phyloP scores from a whole-genome alignment of 2,113 vertebrate species.

The Pogona vitticeps region DNA sequence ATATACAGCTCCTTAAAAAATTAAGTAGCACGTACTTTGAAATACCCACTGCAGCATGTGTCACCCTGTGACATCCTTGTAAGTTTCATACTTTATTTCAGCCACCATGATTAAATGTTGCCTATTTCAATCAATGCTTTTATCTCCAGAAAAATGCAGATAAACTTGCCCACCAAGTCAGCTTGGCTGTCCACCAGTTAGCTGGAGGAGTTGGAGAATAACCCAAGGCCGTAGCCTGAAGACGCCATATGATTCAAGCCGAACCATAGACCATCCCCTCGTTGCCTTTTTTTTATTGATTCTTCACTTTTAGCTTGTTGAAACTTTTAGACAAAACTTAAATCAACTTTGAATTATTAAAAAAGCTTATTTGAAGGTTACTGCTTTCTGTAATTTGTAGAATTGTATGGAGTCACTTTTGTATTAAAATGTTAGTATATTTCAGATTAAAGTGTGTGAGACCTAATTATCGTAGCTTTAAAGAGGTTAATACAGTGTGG shows the following conservation, averaged over 20 bases:
- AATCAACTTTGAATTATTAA: not conserved
- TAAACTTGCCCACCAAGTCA: constrained; percentile 87
- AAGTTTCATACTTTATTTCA: too few species aligned
- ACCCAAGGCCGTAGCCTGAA: constrained; percentile 76
- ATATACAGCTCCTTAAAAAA: not conserved
- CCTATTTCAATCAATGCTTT: not conserved
- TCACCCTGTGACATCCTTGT: too few species aligned
- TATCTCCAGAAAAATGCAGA: constrained; percentile 86
- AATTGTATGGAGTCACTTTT: not conserved
- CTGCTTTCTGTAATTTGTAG: not conserved
- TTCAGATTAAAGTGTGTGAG: not conserved
- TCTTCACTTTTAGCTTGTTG: not conserved
- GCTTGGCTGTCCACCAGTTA: constrained; percentile 85
- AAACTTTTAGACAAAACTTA: not conserved
- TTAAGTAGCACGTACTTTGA: not conserved
- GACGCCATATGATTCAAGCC: not conserved
- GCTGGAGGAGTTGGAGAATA: constrained; percentile 88
- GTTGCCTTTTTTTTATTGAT: not conserved
- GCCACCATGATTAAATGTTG: not conserved
- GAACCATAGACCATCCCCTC: not conserved
- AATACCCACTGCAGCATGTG: not conserved
- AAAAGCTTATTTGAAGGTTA: not conserved
- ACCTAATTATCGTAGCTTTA: not conserved
- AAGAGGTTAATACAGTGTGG: not conserved
- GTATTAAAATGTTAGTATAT: not conserved